A percentile compares a stretch with the other conserved stretches of the same genome.
phyloP scores from a whole-genome alignment of 35 echinoderm and acorn worm genomes.

The Chiridota heheva region DNA sequence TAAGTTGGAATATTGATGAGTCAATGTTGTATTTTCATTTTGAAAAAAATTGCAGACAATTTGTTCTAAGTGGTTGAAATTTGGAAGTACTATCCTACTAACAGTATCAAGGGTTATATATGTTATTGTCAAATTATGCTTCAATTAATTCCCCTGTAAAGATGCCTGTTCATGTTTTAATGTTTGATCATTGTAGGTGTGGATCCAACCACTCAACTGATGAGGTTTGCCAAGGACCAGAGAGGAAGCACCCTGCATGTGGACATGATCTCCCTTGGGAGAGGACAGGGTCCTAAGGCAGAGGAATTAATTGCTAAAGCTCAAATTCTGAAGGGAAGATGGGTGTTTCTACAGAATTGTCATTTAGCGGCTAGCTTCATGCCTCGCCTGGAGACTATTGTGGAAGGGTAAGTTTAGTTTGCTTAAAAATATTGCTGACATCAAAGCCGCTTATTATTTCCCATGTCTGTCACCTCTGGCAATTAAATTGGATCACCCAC shows the following conservation, averaged over 20 bases:
- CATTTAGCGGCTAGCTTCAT: conserved; percentile 96
- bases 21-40: too few species aligned
- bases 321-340: conserved; percentile 95
- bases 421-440: not conserved
- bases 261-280: conserved; percentile 90
- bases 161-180: too few species aligned
- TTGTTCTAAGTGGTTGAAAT: too few species aligned
- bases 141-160: too few species aligned
- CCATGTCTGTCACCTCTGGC: too few species aligned
- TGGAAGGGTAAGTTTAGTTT: conserved; percentile 78
- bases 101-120: too few species aligned
- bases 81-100: too few species aligned
- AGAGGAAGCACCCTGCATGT: conserved; percentile 85
- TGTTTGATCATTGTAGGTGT: conserved; percentile 63
- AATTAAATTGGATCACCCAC: not conserved
- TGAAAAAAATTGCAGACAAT: too few species aligned
- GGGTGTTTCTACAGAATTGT: conserved; percentile 98
- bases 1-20: too few species aligned
- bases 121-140: too few species aligned
- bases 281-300: conserved; percentile 95
- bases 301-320: conserved; percentile 99
- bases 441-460: not conserved
- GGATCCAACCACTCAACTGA: conserved; percentile 92
- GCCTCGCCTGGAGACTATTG: conserved; percentile 80
- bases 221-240: conserved; percentile 95